Conservation (phyloP, 2,113 vertebrate genomes). For the Poeciliopsis turrubarensis region DNA sequence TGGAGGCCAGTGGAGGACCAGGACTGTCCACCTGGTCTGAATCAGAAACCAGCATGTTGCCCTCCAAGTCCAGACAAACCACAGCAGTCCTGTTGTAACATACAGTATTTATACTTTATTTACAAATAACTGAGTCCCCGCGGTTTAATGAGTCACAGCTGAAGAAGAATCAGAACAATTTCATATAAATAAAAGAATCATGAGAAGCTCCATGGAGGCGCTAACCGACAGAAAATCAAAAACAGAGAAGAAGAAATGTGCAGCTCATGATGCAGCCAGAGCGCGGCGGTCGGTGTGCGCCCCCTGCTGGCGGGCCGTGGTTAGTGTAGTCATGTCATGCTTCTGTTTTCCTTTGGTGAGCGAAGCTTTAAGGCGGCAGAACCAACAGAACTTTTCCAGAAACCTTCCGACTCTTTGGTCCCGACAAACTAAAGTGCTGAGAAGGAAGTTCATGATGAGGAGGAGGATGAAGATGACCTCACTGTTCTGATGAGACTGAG, state of each 20-base stretch:
- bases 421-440: not conserved
- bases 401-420: conserved; percentile 8
- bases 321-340: not conserved
- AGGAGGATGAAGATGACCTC: not conserved
- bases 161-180: conserved; percentile 36
- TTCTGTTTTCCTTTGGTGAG: conserved; percentile 13
- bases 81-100: too few species aligned
- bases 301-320: not conserved
- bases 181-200: conserved; percentile 56
- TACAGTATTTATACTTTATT: conserved; percentile 69
- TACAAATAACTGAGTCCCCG: conserved; percentile 52
- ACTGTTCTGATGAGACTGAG: not conserved
- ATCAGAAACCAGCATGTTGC: not conserved
- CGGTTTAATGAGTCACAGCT: conserved; percentile 18
- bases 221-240: conserved; percentile 18
- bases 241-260: conserved; percentile 12
- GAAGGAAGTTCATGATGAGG: not conserved
- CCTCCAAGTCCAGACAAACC: not conserved
- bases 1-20: too few species aligned
- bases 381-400: not conserved
- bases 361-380: conserved; percentile 19
- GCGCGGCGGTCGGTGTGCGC: not conserved
- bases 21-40: too few species aligned
- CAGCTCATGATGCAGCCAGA: conserved; percentile 4
- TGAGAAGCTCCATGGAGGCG: conserved; percentile 25